Percentiles rank a stretch among this genome's conserved stretches.
These are phyloP conservation scores for Diachasmimorpha longicaudata DNA, from an alignment of 1,140 invertebrate genomes.

Conservation along the genomic window DNA sequence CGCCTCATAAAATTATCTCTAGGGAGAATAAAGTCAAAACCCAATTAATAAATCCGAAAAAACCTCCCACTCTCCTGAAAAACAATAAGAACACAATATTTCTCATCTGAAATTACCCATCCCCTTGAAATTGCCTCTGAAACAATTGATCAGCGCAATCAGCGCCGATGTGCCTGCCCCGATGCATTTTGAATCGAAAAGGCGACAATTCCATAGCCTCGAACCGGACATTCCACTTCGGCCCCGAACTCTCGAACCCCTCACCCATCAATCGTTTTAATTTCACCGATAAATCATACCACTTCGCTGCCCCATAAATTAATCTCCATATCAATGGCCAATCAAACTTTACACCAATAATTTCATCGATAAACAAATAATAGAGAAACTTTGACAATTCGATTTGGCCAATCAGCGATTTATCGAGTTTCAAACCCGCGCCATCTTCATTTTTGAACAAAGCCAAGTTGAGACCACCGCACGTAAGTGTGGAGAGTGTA, in stretches of 20 bases:
- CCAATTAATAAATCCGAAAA: neutral
- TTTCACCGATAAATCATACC: constrained; percentile 39
- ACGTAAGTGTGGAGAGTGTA: neutral
- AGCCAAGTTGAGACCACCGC: constrained; percentile 36
- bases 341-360: constrained; percentile 17
- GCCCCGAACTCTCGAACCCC: constrained; percentile 67
- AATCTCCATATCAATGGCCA: constrained; percentile 8
- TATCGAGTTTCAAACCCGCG: constrained; percentile 72
- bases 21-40: neutral
- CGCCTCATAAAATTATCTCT: neutral
- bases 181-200: constrained; percentile 45
- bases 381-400: neutral
- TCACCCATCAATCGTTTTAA: constrained; percentile 49
- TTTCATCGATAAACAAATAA: neutral
- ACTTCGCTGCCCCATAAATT: constrained; percentile 19
- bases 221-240: constrained; percentile 47
- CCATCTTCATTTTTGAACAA: constrained; percentile 84
- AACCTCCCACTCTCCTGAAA: neutral
- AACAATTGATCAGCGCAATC: neutral
- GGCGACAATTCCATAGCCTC: constrained; percentile 48
- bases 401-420: constrained; percentile 65
- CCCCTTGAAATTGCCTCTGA: too few relatives aligned
- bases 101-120: neutral
- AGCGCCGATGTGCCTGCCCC: constrained; percentile 31
- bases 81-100: neutral